Base-by-base conservation (phyloP, 1,140 invertebrate species). In the Delia radicum region DNA sequence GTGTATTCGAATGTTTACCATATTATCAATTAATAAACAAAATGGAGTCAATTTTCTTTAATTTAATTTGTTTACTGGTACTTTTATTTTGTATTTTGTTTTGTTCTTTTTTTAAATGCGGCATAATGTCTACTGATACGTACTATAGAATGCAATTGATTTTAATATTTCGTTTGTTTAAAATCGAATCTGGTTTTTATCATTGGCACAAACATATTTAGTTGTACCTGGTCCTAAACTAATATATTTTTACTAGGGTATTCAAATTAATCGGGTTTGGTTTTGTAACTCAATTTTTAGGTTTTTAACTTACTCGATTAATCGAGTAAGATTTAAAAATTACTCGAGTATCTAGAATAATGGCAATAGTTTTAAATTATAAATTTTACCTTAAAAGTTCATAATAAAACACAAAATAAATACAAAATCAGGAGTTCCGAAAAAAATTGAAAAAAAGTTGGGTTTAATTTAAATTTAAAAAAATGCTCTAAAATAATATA, bases 21-120 rank as follows among this genome's bases (percentile, higher is more conserved):
- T 65, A 65, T 27, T 27, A 65, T 31, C 29, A 18, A 21, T 69
- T 6, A 15, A 69, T 69, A 69, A 69, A 69, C 65, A 69, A 69
- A 69, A 69, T 69, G 65, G 65, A 69, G 65, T 33, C 65, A n/a
- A n/a, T n/a, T n/a, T n/a, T n/a, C n/a, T n/a, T n/a, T n/a, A n/a
- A n/a, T n/a, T n/a, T n/a, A n/a, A n/a, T n/a, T n/a, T n/a, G n/a
- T n/a, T n/a, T 69, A 15, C 10, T 21, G 48, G 29, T 12, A 26
- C n/a, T 28, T 33, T 33, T 69, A 18, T 67, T 37, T 3, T 69
- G 31, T 69, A 21, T 33, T 33, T 27, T 55, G 27, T 33, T 69
- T 69, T 7, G 24, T 65, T 28, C 8, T 27, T 65, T 10, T 69
- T 33, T 18, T 31, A 29, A 21, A 8, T 55, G n/a, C 24, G 37